Conservation (phyloP, 2,888 invertebrate species). For the Aelia acuminata region DNA sequence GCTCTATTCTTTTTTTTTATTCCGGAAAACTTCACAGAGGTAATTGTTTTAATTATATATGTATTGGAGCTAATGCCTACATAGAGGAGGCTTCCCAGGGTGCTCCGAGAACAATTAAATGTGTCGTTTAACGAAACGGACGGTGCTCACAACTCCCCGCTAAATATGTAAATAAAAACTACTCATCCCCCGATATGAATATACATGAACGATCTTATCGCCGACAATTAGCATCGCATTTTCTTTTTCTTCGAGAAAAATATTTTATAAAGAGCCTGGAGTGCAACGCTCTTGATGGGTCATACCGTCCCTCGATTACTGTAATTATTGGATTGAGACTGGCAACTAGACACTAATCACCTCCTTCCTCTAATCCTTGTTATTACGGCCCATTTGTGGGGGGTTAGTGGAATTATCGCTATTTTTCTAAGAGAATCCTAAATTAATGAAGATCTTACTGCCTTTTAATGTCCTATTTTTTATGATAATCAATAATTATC, state of each 20-base stretch:
- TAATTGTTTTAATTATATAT: constrained; percentile 42
- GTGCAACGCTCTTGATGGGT: constrained; percentile 9
- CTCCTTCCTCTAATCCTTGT: background rate
- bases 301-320: background rate
- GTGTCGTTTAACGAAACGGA: constrained; percentile 12
- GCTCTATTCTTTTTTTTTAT: background rate
- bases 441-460: background rate
- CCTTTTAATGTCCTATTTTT: background rate
- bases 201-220: constrained; percentile 50
- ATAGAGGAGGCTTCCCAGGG: background rate
- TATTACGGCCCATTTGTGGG: background rate
- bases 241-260: constrained; percentile 25
- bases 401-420: background rate
- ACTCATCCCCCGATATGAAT: constrained; percentile 45
- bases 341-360: background rate
- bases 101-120: background rate
- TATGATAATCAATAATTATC: too few relatives aligned
- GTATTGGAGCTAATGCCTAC: constrained; percentile 42
- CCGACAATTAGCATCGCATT: constrained; percentile 1
- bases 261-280: constrained; percentile 5
- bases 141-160: background rate
- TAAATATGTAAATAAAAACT: constrained; percentile 38
- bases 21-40: background rate
- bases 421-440: background rate
- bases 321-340: constrained; percentile 4